A percentile compares a stretch with the other conserved stretches of the same genome.
Evolutionary conservation across 1,140 invertebrate genomes (phyloP).

Genomic region (Steinernema khuongi): DNA sequence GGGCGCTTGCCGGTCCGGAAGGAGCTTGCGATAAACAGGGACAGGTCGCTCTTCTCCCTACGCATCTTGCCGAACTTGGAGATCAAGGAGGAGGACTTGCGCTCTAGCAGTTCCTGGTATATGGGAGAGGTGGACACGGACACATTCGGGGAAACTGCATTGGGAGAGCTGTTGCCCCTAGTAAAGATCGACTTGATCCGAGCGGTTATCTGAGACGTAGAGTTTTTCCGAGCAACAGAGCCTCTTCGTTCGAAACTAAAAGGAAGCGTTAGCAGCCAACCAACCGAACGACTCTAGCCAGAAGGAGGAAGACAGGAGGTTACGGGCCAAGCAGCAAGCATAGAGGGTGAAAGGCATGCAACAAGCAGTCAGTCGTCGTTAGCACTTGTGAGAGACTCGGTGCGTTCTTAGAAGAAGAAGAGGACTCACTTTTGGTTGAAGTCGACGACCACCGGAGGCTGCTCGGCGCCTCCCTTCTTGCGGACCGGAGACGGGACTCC

Average conservation of each 20-base stretch:
- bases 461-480: not conserved
- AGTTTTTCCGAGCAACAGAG: not conserved
- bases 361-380: not conserved
- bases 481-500: not conserved
- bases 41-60: constrained; percentile 2
- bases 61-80: not conserved
- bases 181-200: not conserved
- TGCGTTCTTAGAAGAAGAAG: not conserved
- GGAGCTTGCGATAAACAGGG: not conserved
- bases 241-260: constrained; percentile 9
- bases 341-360: not conserved
- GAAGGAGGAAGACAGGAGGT: not conserved
- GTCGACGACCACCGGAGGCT: not conserved
- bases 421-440: constrained; percentile 1
- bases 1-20: not conserved
- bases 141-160: not conserved
- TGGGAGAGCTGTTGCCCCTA: not conserved
- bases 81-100: not conserved
- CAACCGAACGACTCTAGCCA: not conserved
- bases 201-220: not conserved
- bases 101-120: not conserved
- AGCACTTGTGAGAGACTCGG: not conserved
- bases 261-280: constrained; percentile 14
- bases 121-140: not conserved
- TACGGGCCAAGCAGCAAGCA: not conserved